Base-by-base conservation (phyloP, 2,797 vertebrate genomes). In the Tiaroga cobitis region DNA sequence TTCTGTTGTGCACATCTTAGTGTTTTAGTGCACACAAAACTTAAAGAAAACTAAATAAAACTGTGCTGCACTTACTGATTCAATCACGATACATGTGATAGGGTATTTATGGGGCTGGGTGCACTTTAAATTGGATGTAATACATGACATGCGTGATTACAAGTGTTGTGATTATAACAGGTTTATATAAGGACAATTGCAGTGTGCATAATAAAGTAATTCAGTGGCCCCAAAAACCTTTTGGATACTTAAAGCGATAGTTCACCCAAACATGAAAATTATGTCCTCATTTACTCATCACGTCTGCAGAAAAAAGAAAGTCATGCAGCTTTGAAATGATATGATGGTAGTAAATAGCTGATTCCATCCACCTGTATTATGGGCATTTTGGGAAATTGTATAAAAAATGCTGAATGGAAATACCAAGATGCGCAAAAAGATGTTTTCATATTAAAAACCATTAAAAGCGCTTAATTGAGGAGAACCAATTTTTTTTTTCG, bases 121-220 rank as follows among this genome's bases (percentile, higher is more conserved):
- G 16, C 76, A 34, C 37, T 63, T 78, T 19, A 78, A 78, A 43
- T 78, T 18, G 1, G 8, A 61, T 11, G 16, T 19, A 78, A 72
- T 43, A n/a, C 6, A 78, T 4, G 15, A 41, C 75, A 59, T 78
- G 76, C 16, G 3, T 41, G 8, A 26, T 63, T 63, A 61, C 37
- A 63, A 78, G 56, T 78, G n/a, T 13, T 63, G 56, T 78, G 24
- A 43, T 78, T 61, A 56, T 56, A 32, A 16, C 74, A 61, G 34
- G 34, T 41, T 43, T 63, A 43, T 61, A 43, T 63, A 29, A 37
- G 19, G 21, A 39, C 5, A 34, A n/a, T 4, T 24, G 54, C 16
- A 24, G 37, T 19, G 75, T 6, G 24, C 2, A 9, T 78, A 5
- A 61, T 61, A 78, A 61, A 26, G 37, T 29, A 56, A 54, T 37